Evolutionary conservation across 1,140 invertebrate species (phyloP).

Genomic region (Cyclina sinensis): DNA sequence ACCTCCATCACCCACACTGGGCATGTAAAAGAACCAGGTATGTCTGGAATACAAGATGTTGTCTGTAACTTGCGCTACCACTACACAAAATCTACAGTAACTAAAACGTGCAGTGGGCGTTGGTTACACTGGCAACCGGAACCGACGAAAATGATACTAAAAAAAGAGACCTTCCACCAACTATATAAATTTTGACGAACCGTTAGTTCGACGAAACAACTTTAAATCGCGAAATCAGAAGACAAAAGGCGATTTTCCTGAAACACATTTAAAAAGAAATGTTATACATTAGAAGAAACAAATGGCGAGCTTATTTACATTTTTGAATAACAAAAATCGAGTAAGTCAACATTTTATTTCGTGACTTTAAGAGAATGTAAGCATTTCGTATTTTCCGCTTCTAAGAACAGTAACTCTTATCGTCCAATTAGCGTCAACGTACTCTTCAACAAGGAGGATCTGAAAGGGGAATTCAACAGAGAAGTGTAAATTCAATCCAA

Average conservation of each 20-base stretch:
- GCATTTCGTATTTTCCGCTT: conserved; percentile 21
- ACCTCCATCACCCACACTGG: no score
- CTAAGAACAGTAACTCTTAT: conserved; percentile 12
- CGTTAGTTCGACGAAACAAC: no score
- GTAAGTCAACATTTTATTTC: neutral
- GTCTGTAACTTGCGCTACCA: no score
- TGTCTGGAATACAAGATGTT: no score
- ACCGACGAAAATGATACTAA: no score
- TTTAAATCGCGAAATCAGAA: neutral
- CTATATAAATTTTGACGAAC: no score
- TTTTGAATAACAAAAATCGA: neutral
- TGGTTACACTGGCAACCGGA: no score
- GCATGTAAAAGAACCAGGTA: no score
- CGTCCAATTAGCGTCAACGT: conserved; percentile 8
- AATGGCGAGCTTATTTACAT: neutral
- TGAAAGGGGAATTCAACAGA: conserved; percentile 47
- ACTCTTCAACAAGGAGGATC: conserved; percentile 25
- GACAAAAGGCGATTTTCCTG: neutral
- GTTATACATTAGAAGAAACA: no score
- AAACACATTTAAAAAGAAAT: neutral
- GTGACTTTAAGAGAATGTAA: neutral
- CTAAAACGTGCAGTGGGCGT: no score
- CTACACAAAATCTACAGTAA: no score
- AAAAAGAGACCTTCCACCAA: no score
- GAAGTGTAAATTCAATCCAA: conserved; percentile 48